A percentile compares a stretch with the other conserved stretches of the same genome.
These are phyloP conservation scores for Dexiosoma caninum DNA, from an alignment of 2,888 invertebrate species.

Conservation along the genomic window DNA sequence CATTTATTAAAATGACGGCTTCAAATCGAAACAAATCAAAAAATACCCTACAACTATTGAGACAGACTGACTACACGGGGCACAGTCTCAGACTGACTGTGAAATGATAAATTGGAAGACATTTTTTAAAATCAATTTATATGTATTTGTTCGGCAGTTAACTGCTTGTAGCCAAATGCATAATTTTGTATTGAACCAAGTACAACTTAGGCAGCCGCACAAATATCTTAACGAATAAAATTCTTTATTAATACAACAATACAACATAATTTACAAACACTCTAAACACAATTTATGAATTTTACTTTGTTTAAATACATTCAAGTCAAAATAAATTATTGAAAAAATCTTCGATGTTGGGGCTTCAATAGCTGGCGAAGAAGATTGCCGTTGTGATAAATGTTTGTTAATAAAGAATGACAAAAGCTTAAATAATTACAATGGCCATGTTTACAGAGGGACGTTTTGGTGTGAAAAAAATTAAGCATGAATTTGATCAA, in stretches of 20 bases:
- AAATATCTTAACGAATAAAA: slow-evolving; percentile 5
- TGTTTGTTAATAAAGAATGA: slow-evolving; percentile 52
- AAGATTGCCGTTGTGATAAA: slow-evolving; percentile 39
- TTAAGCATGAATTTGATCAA: slow-evolving; percentile 24
- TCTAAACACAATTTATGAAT: slow-evolving; percentile 30
- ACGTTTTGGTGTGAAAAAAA: slow-evolving; percentile 3
- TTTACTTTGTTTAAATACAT: slow-evolving; percentile 2
- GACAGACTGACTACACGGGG: too few species aligned
- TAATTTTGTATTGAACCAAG: background rate
- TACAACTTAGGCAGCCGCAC: background rate
- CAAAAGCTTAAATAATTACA: background rate
- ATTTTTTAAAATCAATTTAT: slow-evolving; percentile 58
- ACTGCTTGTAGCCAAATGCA: slow-evolving; percentile 8
- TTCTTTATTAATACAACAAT: slow-evolving; percentile 42
- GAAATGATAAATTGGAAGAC: slow-evolving; percentile 60
- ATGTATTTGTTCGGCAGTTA: slow-evolving; percentile 38
- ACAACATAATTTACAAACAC: slow-evolving; percentile 55
- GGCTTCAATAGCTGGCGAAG: background rate
- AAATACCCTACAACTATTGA: slow-evolving; percentile 33
- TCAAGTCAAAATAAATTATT: slow-evolving; percentile 29
- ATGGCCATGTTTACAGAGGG: background rate
- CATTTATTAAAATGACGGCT: slow-evolving; percentile 56
- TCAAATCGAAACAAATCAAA: slow-evolving; percentile 58
- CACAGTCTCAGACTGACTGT: background rate
- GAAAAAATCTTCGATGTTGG: slow-evolving; percentile 14